Conservation (phyloP, 2,113 vertebrate species). For the Engraulis encrasicolus region DNA sequence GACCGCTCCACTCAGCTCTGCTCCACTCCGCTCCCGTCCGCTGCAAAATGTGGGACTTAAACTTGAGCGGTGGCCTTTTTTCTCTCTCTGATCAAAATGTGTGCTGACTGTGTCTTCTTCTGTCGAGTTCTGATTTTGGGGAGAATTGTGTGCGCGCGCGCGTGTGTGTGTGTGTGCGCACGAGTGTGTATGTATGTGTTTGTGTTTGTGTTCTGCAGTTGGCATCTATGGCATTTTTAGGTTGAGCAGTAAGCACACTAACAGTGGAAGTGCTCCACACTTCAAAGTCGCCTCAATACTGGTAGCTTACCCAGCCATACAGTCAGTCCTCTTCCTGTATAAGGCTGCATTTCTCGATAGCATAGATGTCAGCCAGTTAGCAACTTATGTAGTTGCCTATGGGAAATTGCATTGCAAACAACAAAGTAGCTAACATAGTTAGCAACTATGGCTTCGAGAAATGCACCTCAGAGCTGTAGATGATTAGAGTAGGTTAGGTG, state of each 20-base stretch:
- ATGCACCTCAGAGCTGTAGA: not conserved
- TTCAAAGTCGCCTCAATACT: slow-evolving; percentile 4
- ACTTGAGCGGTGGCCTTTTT: slow-evolving; percentile 29
- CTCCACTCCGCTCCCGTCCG: too few relatives aligned
- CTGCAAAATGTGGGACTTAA: slow-evolving; percentile 27
- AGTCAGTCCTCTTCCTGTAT: too few relatives aligned
- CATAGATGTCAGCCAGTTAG: too few relatives aligned
- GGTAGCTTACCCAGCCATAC: not conserved
- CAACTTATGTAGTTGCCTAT: too few relatives aligned
- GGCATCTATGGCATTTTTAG: not conserved
- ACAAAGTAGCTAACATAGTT: too few relatives aligned
- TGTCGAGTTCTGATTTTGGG: not conserved
- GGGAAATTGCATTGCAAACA: too few relatives aligned
- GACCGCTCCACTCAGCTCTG: slow-evolving; percentile 38
- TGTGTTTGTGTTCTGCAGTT: not conserved
- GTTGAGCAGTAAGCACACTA: not conserved
- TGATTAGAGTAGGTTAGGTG: not conserved
- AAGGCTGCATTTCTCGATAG: too few relatives aligned
- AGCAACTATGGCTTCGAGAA: too few relatives aligned
- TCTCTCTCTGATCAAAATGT: slow-evolving; percentile 11
- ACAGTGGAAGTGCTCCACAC: not conserved
- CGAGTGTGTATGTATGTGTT: slow-evolving; percentile 6
- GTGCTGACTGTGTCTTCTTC: slow-evolving; percentile 18
- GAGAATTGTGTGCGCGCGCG: not conserved
- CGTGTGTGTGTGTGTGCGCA: not conserved